Evolutionary conservation across 2,113 vertebrate genomes (phyloP), one percentile per base, ranked within the genome.

Genomic region (Canis aureus): DNA sequence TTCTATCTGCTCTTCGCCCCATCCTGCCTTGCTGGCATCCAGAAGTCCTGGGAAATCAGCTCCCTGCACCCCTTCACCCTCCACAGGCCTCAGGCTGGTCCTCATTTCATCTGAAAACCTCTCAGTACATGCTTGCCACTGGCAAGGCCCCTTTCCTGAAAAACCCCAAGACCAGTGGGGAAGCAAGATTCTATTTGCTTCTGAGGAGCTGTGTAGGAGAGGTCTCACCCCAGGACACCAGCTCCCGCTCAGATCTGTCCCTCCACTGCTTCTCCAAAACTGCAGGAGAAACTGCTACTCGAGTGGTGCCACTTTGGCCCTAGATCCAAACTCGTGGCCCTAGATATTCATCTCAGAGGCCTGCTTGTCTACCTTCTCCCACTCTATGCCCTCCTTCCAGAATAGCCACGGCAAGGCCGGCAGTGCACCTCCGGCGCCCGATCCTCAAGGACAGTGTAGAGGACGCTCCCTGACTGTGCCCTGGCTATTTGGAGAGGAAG

Each of bases 371-470:
- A 27, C 60, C 81, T 38, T 67, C 35, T 60, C 60, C 59, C 5
- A 0, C 49, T 29, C 66, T 15, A 10, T 0, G 17, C 49, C 53
- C 43, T 93, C 57, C 55, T 23, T 95, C 66, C 29, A 35, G 59
- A 55, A 27, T 0, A 3, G 43, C 59, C 32, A 2, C 71, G 0
- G 1, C 27, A 9, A 76, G 80, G 74, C 67, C 2, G 0, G 71
- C 80, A 20, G 80, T 38, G 71, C 43, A 49, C 62, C 51, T 84
- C 81, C 1, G 5, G 81, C 0, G 4, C 29, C 74, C 89, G 82
- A 1, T 29, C 90, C 66, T 96, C 97, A 98, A 98, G 98, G 97
- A 67, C 97, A 96, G 87, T 51, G 87, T 94, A 96, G 96, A 98
- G 97, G 98, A 95, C 93, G 6, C 49, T 82, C 32, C 43, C 84